Conservation (phyloP, 2,797 vertebrate genomes). For the Acomys russatus region DNA sequence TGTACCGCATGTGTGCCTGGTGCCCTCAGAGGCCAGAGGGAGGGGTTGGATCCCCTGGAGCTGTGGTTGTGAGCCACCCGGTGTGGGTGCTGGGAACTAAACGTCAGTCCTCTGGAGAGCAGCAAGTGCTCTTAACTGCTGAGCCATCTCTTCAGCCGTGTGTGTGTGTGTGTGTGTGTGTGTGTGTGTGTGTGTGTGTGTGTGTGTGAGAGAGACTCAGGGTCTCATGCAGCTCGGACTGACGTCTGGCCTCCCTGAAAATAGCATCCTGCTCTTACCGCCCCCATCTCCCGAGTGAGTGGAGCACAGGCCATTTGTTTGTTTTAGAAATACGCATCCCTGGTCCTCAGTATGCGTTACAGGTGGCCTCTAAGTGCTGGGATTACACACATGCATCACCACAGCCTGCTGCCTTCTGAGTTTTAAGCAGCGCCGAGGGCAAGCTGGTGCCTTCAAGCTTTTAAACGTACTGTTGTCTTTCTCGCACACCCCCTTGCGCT, state of each 20-base stretch:
- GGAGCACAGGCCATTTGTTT: too few species aligned
- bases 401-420: not conserved
- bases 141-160: not conserved
- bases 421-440: constrained; percentile 29
- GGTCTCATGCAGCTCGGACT: not conserved
- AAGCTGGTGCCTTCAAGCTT: not conserved
- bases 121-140: not conserved
- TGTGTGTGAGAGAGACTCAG: not conserved
- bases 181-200: too few species aligned
- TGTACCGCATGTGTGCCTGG: too few species aligned
- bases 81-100: not conserved
- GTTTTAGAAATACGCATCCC: not conserved
- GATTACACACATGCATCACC: not conserved
- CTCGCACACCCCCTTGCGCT: not conserved
- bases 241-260: not conserved
- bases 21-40: not conserved
- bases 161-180: not conserved
- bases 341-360: not conserved
- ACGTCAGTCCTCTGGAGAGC: not conserved
- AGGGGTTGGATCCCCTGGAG: not conserved
- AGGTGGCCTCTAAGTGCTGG: too few species aligned
- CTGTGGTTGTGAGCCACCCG: not conserved
- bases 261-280: too few species aligned
- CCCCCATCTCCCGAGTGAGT: not conserved
- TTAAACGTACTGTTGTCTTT: not conserved